Evolutionary conservation across 1,140 invertebrate genomes (phyloP).

Genomic region (Octopus bimaculoides): DNA sequence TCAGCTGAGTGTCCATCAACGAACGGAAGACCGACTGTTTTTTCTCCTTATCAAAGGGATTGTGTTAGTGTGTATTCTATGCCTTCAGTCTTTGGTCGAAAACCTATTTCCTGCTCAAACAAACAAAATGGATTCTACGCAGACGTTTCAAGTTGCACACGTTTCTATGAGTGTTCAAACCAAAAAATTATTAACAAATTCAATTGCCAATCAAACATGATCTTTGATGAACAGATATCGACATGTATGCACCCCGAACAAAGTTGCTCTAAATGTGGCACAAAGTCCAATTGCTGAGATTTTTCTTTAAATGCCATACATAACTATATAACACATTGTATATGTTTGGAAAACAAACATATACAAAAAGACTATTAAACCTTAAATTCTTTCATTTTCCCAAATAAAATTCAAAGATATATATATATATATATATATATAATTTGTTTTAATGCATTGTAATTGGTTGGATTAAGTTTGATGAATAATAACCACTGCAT

Average conservation of each 20-base stretch:
- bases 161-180: background rate
- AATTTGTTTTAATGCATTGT: too few species aligned
- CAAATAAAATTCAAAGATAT: too few species aligned
- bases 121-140: background rate
- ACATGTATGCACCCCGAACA: background rate
- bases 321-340: too few species aligned
- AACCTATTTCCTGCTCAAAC: background rate
- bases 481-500: too few species aligned
- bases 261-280: background rate
- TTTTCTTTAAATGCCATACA: background rate
- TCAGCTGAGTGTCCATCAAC: background rate
- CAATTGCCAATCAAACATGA: background rate
- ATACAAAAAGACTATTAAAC: too few species aligned
- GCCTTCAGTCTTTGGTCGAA: background rate
- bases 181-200: background rate
- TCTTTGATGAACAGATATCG: background rate
- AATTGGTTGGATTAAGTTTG: too few species aligned
- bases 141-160: background rate
- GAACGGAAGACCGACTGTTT: background rate
- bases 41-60: background rate
- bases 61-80: background rate
- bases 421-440: too few species aligned
- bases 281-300: background rate
- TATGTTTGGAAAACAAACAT: too few species aligned
- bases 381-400: too few species aligned